Evolutionary conservation across 2,888 invertebrate species (phyloP).

Genomic region (Monopis laevigella): DNA sequence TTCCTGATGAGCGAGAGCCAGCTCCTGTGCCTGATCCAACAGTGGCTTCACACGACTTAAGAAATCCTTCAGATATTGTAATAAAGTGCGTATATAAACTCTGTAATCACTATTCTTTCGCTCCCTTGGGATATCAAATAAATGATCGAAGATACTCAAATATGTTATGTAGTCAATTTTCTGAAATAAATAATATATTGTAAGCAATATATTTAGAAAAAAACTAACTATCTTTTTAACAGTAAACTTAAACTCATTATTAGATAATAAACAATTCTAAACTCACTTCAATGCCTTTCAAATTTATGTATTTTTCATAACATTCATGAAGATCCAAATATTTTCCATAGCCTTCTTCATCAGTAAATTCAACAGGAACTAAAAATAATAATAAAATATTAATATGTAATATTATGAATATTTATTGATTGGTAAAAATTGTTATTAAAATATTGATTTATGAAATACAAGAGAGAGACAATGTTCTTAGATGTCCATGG

Average conservation of each 20-base stretch:
- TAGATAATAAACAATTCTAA: not conserved
- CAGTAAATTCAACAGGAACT: constrained; percentile 94
- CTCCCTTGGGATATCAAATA: constrained; percentile 94
- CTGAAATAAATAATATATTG: constrained; percentile 32
- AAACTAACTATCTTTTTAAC: too few species aligned
- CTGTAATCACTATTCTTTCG: constrained; percentile 88
- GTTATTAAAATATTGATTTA: too few species aligned
- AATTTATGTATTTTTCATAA: constrained; percentile 94
- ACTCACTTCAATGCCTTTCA: constrained; percentile 91
- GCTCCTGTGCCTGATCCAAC: constrained; percentile 80
- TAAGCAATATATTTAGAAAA: not conserved
- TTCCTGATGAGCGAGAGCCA: constrained; percentile 80
- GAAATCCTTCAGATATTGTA: constrained; percentile 88
- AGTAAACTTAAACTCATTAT: too few species aligned
- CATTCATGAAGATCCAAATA: constrained; percentile 97
- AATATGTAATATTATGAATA: too few species aligned
- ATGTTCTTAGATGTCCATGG: too few species aligned
- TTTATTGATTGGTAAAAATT: too few species aligned
- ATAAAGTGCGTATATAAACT: constrained; percentile 82
- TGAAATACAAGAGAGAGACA: too few species aligned
- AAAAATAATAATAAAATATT: constrained; percentile 22
- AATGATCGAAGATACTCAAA: constrained; percentile 91
- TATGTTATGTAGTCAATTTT: constrained; percentile 97
- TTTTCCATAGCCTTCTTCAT: constrained; percentile 99
- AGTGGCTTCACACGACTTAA: constrained; percentile 86